Conservation (phyloP, 2,888 invertebrate species). For the Drosophila maculinotata region DNA sequence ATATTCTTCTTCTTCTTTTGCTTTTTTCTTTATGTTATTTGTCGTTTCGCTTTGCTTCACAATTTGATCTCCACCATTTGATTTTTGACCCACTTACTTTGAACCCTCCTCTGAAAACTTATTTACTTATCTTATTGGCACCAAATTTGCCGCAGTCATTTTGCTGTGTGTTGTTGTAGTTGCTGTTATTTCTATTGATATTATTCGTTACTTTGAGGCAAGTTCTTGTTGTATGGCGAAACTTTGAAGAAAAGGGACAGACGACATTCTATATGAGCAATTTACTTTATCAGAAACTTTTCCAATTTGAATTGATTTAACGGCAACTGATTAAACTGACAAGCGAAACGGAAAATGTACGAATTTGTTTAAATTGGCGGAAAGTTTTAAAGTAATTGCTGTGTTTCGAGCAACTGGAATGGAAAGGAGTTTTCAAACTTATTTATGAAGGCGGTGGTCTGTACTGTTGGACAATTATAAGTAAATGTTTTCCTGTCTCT, state of each 20-base stretch:
- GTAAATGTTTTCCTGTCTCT: too few relatives aligned
- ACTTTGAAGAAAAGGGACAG: slow-evolving; percentile 8
- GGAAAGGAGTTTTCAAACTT: not conserved
- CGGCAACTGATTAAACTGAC: slow-evolving; percentile 35
- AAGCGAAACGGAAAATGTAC: slow-evolving; percentile 8
- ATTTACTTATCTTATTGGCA: slow-evolving; percentile 42
- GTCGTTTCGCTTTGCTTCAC: slow-evolving; percentile 17
- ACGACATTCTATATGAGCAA: slow-evolving; percentile 30
- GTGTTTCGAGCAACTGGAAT: not conserved
- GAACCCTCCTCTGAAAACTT: slow-evolving; percentile 29
- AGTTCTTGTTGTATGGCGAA: slow-evolving; percentile 2
- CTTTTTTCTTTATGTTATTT: not conserved
- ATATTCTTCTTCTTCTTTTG: not conserved
- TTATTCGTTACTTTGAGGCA: slow-evolving; percentile 12
- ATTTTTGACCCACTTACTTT: slow-evolving; percentile 56
- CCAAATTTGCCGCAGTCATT: slow-evolving; percentile 38
- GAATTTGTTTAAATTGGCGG: slow-evolving; percentile 14
- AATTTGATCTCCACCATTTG: slow-evolving; percentile 52
- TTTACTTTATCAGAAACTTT: slow-evolving; percentile 58
- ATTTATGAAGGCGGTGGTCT: not conserved
- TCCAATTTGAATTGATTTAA: slow-evolving; percentile 51
- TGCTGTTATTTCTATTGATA: slow-evolving; percentile 18
- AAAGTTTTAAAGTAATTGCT: slow-evolving; percentile 11
- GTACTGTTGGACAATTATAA: not conserved
- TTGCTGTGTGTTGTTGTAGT: slow-evolving; percentile 15